A percentile compares a stretch with the other conserved stretches of the same genome.
Evolutionary conservation across 2,888 invertebrate genomes (phyloP).

Genomic region (Synanthedon myopaeformis): DNA sequence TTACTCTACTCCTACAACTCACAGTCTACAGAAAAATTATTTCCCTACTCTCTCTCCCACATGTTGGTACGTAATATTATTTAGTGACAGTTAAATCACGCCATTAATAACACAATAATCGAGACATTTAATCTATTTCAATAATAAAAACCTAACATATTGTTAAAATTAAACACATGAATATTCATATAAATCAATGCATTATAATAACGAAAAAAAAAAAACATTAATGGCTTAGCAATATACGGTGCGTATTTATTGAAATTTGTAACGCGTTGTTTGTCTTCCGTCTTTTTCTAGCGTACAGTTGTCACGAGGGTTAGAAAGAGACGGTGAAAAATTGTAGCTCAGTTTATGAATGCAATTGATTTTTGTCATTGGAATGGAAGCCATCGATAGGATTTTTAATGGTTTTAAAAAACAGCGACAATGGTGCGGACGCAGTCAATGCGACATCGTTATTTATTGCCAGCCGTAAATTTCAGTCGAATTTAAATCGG

Average conservation of each 20-base stretch:
- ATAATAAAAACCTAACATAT: conserved; percentile 26
- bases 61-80: no score
- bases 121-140: conserved; percentile 16
- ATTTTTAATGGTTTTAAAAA: conserved; percentile 67
- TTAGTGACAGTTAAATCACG: conserved; percentile 8
- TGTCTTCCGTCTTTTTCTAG: conserved; percentile 13
- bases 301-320: conserved; percentile 6
- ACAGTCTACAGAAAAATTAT: no score
- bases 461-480: conserved; percentile 65
- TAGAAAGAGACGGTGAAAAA: conserved; percentile 30
- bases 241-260: conserved; percentile 67
- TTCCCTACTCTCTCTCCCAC: no score
- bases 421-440: conserved; percentile 56
- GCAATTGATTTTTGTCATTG: conserved; percentile 44
- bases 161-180: conserved; percentile 52
- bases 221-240: conserved; percentile 55
- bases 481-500: conserved; percentile 59
- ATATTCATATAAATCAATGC: conserved; percentile 70
- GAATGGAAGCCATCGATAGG: conserved; percentile 58
- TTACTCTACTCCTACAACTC: no score
- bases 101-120: conserved; percentile 30
- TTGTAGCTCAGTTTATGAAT: conserved; percentile 9
- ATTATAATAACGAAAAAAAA: conserved; percentile 46
- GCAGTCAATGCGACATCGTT: conserved; percentile 44
- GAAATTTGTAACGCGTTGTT: conserved; percentile 60